A percentile compares a stretch with the other conserved stretches of the same genome.
Evolutionary conservation across 1,140 invertebrate species (phyloP).

Genomic region (Dreissena rostriformis): DNA sequence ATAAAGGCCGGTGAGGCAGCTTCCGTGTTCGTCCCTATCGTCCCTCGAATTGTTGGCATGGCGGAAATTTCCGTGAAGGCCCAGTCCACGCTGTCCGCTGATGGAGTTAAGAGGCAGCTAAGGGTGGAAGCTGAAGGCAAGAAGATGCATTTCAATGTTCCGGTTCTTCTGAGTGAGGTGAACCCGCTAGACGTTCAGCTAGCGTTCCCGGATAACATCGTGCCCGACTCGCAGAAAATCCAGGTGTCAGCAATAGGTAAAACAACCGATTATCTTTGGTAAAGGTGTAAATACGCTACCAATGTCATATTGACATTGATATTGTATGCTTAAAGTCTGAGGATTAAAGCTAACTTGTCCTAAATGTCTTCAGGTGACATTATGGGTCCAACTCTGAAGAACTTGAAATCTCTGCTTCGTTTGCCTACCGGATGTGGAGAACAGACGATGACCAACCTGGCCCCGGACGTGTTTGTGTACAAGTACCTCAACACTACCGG

Average conservation of each 20-base stretch:
- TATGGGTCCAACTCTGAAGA: conserved; percentile 66
- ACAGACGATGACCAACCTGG: conserved; percentile 96
- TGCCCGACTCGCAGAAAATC: conserved; percentile 40
- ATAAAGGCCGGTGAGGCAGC: conserved; percentile 37
- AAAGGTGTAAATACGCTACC: no score
- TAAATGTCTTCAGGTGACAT: conserved; percentile 61
- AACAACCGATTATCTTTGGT: not conserved
- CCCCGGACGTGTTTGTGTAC: conserved; percentile 93
- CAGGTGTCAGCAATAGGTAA: conserved; percentile 37
- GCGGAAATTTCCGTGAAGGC: conserved; percentile 51
- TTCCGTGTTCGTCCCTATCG: conserved; percentile 51
- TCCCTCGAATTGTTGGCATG: conserved; percentile 37
- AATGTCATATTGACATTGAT: no score
- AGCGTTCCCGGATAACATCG: conserved; percentile 34
- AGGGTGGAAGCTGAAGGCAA: conserved; percentile 47
- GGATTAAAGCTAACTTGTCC: no score
- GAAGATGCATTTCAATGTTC: conserved; percentile 44
- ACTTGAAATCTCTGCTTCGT: conserved; percentile 59
- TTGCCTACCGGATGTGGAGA: conserved; percentile 89
- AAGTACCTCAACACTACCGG: conserved; percentile 90
- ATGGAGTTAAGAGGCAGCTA: conserved; percentile 45
- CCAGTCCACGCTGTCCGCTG: conserved; percentile 40
- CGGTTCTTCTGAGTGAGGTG: conserved; percentile 13
- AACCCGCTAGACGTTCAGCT: conserved; percentile 11
- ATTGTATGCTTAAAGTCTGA: no score